Conservation (phyloP, 1,140 invertebrate genomes). For the Neuroterus valhalla region DNA sequence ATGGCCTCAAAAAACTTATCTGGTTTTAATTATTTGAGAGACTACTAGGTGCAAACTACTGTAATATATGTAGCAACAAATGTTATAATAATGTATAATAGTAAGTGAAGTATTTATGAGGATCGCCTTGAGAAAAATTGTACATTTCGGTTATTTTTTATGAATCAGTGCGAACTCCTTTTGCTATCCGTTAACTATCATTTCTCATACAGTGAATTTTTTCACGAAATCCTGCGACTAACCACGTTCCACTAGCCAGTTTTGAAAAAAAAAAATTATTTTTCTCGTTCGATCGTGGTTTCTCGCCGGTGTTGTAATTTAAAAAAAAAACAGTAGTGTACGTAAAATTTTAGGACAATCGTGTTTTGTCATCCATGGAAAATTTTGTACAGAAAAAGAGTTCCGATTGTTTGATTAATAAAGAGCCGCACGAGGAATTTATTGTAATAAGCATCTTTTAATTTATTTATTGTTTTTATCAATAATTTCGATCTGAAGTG, state of each 20-base stretch:
- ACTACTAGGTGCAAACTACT: slow-evolving; percentile 35
- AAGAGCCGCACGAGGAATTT: slow-evolving; percentile 43
- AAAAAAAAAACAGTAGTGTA: background rate
- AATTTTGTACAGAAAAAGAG: slow-evolving; percentile 50
- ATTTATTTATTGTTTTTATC: background rate
- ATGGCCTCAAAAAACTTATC: too few relatives aligned
- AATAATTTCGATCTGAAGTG: too few relatives aligned
- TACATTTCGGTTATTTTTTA: slow-evolving; percentile 57
- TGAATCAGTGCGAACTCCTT: slow-evolving; percentile 5
- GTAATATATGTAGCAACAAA: slow-evolving; percentile 49
- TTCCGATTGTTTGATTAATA: slow-evolving; percentile 43
- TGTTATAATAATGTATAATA: slow-evolving; percentile 53
- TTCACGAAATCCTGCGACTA: background rate
- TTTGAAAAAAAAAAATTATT: background rate
- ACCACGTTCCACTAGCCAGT: background rate
- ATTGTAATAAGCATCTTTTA: slow-evolving; percentile 36
- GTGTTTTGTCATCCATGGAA: slow-evolving; percentile 26
- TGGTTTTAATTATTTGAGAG: too few relatives aligned
- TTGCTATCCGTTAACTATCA: slow-evolving; percentile 4
- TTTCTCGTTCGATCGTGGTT: slow-evolving; percentile 16
- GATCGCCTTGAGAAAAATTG: slow-evolving; percentile 55
- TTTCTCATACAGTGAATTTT: slow-evolving; percentile 19
- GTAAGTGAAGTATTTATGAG: slow-evolving; percentile 55
- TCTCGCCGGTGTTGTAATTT: background rate
- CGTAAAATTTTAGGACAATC: slow-evolving; percentile 15